Base-by-base conservation (phyloP, 2,888 invertebrate genomes). In the Andrena camellia region DNA sequence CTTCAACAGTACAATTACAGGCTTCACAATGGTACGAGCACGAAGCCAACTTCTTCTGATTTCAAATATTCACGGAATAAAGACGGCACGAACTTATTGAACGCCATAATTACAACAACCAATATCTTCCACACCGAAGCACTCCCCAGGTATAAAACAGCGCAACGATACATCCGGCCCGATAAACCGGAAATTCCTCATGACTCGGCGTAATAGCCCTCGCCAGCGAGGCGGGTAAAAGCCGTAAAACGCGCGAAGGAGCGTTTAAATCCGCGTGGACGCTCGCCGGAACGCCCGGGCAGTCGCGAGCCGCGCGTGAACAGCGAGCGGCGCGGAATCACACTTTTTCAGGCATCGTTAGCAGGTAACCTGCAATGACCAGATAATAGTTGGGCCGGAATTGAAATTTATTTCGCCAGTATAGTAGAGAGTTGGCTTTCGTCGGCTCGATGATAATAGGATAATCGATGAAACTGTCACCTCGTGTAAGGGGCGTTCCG, bases 401-500 rank as follows among this genome's bases (percentile, higher is more conserved):
- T 80, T 48, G 50, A 83, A 89, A 87, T 84, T 81, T 87, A 84
- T 89, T 88, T 85, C 83, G 70, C 67, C 73, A 69, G 66, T 67
- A 75, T 57, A 57, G 23, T 57, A 57, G 64, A 54, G 72, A 59
- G 80, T 85, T 74, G 78, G 74, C 81, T 87, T 77, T 83, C 83
- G 79, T 60, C 79, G 42, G 66, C 74, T 26, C 81, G 64, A 89
- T 88, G 86, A 89, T 88, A 88, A 88, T 88, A 82, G 89, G 86
- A 89, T 86, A 89, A 89, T 89, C 89, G 88, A 89, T 88, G 88
- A 80, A 88, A 89, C 88, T 89, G 88, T 84, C 88, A 86, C 83
- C 83, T 70, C 76, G 79, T 83, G 83, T 86, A 83, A 88, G 86
- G 89, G 89, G 88, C 79, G 82, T 77, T 70, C 84, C 83, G 83